phyloP scores from a whole-genome alignment of 2,888 invertebrate genomes.

The Sipunculus nudus region DNA sequence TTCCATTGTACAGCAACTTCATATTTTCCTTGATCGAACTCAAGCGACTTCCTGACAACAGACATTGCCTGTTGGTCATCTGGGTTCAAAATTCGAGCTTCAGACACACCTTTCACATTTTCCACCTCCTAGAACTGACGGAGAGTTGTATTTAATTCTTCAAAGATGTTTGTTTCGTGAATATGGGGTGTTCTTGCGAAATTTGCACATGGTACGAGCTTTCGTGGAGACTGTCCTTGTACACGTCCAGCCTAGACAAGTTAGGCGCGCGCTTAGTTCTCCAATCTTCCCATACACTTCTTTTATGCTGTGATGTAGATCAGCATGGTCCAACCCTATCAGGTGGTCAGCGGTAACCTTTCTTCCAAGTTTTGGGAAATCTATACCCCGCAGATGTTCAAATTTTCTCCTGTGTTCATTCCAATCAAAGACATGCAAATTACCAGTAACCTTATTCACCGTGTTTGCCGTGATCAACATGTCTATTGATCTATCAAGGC shows the following conservation, averaged over 20 bases:
- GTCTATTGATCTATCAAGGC: slow-evolving; percentile 13
- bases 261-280: slow-evolving; percentile 24
- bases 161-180: no score
- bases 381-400: slow-evolving; percentile 12
- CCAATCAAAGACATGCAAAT: slow-evolving; percentile 16
- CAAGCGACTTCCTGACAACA: neutral
- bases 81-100: no score
- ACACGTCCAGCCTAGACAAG: slow-evolving; percentile 36
- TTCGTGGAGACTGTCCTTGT: slow-evolving; percentile 6
- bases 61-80: no score
- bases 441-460: slow-evolving; percentile 13
- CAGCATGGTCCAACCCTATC: slow-evolving; percentile 30
- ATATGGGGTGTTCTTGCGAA: no score
- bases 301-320: slow-evolving; percentile 15
- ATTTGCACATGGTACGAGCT: no score
- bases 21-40: slow-evolving; percentile 6
- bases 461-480: slow-evolving; percentile 12
- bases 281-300: slow-evolving; percentile 27
- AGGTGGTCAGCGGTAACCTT: slow-evolving; percentile 16
- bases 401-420: slow-evolving; percentile 4
- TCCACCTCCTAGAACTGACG: no score
- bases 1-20: slow-evolving; percentile 26
- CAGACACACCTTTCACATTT: no score
- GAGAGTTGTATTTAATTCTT: no score
- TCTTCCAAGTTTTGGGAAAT: slow-evolving; percentile 4